Base-by-base conservation (phyloP, 2,888 invertebrate genomes). In the Apamea crenata region DNA sequence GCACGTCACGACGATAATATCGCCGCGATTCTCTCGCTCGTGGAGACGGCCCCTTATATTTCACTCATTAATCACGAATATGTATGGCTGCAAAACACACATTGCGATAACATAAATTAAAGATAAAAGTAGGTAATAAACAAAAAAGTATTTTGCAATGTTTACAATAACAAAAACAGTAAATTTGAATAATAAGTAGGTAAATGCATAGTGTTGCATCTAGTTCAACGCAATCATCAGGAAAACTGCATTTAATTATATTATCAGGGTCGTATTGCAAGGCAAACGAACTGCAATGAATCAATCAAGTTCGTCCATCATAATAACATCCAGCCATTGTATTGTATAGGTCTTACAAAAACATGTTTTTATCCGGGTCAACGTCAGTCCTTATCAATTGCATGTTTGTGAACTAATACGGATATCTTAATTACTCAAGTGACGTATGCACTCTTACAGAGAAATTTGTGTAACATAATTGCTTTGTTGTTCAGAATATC, bases 181-280 rank as follows among this genome's bases (percentile, higher is more conserved):
- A 12, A 71, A 73, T 66, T 50, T 73, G 69, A 80, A 75, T 72
- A 53, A 21, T 74, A 68, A 32, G 25, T 63, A 25, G 36, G 40
- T 73, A 66, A 66, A n/a, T 65, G 47, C 68, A n/a, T 71, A 69
- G 21, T 69, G 61, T 71, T 70, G 32, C 18, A 61, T 18, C 50
- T 14, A 50, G 21, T 78, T 70, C 36, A 82, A 77, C 14, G 63
- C 53, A 73, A 75, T 78, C 66, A 77, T 69, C 40, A 80, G 67
- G 73, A 78, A 82, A 81, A 74, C 36, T 59, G 59, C 72, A 77
- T 75, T 40, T 10, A 63, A 25, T 68, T 76, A 73, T 59, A 72
- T 67, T 65, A 83, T 74, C 86, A 78, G 84, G 87, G 86, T 67
- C 77, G 44, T 18, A 69, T 47, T 76, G 50, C 78, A 87, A 84